Percentiles rank a stretch among this genome's conserved stretches.
phyloP scores from a whole-genome alignment of 2,797 vertebrate species.

The Alca torda region DNA sequence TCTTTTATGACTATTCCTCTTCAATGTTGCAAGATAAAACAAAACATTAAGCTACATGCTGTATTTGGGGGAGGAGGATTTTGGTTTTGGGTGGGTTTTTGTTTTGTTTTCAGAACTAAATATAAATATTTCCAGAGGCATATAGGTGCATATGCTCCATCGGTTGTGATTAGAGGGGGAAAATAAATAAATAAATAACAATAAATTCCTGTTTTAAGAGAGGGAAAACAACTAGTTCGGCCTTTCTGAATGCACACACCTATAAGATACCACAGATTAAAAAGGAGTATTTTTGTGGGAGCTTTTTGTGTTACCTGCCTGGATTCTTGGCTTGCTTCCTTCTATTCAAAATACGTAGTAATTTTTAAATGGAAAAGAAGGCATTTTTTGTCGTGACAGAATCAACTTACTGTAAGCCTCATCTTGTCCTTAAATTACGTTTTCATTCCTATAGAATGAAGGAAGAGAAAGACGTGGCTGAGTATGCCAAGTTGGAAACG shows the following conservation, averaged over 20 bases:
- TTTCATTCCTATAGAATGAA: conserved; percentile 27
- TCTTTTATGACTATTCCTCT: neutral
- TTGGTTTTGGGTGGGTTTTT: neutral
- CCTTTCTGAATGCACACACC: neutral
- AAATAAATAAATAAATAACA: neutral
- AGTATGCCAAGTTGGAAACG: conserved; percentile 9
- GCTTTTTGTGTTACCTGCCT: neutral
- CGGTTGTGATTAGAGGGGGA: neutral
- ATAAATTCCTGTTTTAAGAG: neutral
- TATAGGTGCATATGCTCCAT: neutral
- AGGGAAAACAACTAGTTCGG: neutral
- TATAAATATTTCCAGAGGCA: neutral
- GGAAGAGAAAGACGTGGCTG: neutral
- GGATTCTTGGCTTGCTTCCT: neutral
- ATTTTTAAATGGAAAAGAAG: neutral
- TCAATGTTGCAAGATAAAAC: neutral
- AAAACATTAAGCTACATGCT: neutral
- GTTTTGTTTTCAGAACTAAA: neutral
- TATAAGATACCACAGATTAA: neutral
- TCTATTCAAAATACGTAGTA: neutral
- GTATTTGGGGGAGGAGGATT: neutral
- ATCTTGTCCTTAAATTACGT: conserved; percentile 23
- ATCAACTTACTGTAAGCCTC: neutral
- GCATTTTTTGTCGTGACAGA: neutral
- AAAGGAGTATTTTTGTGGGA: neutral